These are phyloP conservation scores for Popillia japonica DNA, from an alignment of 1,140 invertebrate species.

Conservation along the genomic window DNA sequence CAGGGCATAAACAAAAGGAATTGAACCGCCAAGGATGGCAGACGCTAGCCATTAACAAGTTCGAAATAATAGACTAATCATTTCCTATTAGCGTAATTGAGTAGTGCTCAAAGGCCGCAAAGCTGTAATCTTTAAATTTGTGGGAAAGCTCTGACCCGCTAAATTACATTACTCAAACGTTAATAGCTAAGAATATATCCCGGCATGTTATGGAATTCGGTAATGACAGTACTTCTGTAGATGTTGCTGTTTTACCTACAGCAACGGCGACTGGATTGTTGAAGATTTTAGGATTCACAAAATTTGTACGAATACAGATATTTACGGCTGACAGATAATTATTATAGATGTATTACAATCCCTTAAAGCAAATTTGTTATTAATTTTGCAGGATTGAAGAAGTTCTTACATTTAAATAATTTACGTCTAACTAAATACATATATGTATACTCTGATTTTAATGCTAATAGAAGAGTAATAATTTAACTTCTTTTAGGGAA, in stretches of 20 bases:
- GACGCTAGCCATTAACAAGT: constrained; percentile 20
- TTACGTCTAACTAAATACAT: too few relatives aligned
- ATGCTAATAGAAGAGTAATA: too few relatives aligned
- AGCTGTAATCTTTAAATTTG: constrained; percentile 25
- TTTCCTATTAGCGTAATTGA: constrained; percentile 19
- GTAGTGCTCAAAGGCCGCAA: not conserved
- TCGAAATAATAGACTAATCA: constrained; percentile 19
- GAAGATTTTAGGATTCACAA: too few relatives aligned
- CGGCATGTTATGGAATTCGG: not conserved
- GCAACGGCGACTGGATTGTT: not conserved
- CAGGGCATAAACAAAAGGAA: not conserved
- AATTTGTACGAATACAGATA: too few relatives aligned
- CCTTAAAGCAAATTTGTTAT: too few relatives aligned
- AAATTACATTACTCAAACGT: constrained; percentile 23
- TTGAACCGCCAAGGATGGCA: not conserved
- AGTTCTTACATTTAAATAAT: too few relatives aligned
- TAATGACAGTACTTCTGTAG: not conserved
- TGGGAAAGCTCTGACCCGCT: constrained; percentile 20
- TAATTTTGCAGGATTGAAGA: too few relatives aligned
- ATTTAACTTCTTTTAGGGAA: too few relatives aligned
- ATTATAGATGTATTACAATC: too few relatives aligned
- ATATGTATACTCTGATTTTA: too few relatives aligned
- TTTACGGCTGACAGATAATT: too few relatives aligned
- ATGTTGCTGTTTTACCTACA: not conserved
- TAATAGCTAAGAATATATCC: not conserved